phyloP scores from a whole-genome alignment of 2,113 vertebrate genomes.

The Sebastes fasciatus region DNA sequence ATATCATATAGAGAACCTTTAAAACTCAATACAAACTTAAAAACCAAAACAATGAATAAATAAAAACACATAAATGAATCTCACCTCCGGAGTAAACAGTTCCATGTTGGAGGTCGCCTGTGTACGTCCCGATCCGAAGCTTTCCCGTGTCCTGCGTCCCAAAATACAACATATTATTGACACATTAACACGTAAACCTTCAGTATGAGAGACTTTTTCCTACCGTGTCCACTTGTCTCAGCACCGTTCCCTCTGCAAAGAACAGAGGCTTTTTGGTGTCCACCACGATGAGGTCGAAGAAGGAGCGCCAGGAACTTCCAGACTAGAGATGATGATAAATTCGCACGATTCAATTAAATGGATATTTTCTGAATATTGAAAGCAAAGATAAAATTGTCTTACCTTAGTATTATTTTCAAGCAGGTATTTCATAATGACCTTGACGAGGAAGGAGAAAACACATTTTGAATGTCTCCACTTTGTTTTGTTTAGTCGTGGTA shows the following conservation, averaged over 20 bases:
- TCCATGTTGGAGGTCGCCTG: constrained; percentile 86
- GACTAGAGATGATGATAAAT: constrained; percentile 55
- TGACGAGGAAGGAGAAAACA: not conserved
- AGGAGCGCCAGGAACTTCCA: constrained; percentile 82
- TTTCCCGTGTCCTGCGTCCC: constrained; percentile 86
- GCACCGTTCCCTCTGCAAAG: constrained; percentile 87
- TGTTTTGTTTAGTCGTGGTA: not conserved
- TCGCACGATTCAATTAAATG: not conserved
- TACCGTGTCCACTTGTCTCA: constrained; percentile 90
- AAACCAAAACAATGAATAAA: not conserved
- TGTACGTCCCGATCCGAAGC: constrained; percentile 89
- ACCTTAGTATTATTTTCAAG: constrained; percentile 83
- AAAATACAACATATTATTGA: constrained; percentile 1
- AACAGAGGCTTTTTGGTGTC: constrained; percentile 89
- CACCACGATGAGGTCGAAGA: constrained; percentile 89
- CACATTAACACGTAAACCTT: not conserved
- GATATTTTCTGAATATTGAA: not conserved
- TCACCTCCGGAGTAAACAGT: constrained; percentile 89
- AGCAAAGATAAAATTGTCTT: constrained; percentile 24
- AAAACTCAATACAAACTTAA: not conserved
- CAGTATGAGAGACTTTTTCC: not conserved
- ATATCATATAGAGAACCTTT: too few species aligned
- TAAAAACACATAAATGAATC: not conserved
- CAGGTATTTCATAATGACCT: constrained; percentile 90
- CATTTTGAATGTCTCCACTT: not conserved